Evolutionary conservation across 2,113 vertebrate genomes (phyloP).

Genomic region (Corythornis madagascariensis): DNA sequence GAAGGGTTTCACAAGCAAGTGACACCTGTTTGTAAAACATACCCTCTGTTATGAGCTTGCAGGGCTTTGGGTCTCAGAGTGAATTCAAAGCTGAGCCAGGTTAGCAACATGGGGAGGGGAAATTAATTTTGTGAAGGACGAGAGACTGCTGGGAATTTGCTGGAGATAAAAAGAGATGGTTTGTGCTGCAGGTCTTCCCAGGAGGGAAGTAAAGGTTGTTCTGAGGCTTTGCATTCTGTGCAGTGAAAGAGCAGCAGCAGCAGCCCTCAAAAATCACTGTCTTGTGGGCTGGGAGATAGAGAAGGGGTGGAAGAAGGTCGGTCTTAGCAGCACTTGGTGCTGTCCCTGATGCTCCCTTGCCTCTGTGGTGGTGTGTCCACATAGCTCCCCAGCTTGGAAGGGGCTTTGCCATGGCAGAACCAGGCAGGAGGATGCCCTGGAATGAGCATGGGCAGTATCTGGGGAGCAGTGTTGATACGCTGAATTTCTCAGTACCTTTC

Average conservation of each 20-base stretch:
- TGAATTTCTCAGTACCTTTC: background rate
- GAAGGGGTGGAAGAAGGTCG: background rate
- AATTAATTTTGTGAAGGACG: background rate
- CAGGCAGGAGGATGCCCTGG: background rate
- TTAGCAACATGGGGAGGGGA: rapidly evolving
- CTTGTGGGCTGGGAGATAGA: background rate
- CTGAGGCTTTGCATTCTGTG: background rate
- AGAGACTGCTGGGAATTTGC: background rate
- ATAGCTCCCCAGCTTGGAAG: rapidly evolving
- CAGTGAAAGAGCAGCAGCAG: background rate
- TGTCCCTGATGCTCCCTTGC: background rate
- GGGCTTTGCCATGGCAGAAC: rapidly evolving
- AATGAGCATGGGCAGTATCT: rapidly evolving
- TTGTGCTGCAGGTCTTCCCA: background rate
- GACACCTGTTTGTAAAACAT: background rate
- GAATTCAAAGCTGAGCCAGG: background rate
- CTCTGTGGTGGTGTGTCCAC: rapidly evolving
- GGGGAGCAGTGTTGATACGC: rapidly evolving
- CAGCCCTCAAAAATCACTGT: background rate
- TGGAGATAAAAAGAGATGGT: background rate
- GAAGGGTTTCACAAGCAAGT: background rate
- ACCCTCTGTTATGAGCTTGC: rapidly evolving
- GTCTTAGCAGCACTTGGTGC: rapidly evolving
- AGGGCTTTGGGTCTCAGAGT: rapidly evolving
- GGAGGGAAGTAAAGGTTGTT: background rate